phyloP scores from a whole-genome alignment of 2,797 vertebrate species.

The Falco columbarius region DNA sequence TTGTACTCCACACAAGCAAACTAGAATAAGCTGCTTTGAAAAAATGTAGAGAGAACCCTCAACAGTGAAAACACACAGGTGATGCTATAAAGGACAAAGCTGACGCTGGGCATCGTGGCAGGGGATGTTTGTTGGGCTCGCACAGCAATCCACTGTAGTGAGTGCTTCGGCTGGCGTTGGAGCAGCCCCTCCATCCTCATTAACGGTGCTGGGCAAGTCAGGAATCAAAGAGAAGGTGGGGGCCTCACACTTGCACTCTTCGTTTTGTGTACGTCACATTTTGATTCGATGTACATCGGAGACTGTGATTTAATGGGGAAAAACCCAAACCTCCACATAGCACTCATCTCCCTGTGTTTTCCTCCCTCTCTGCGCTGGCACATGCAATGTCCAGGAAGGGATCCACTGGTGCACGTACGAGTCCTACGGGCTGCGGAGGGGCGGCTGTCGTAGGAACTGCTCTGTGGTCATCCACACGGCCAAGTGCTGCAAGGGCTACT shows the following conservation, averaged over 20 bases:
- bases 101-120: not conserved
- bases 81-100: not conserved
- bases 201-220: rapidly evolving
- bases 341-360: not conserved
- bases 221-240: too few relatives aligned
- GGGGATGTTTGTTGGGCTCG: not conserved
- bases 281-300: not conserved
- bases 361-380: rapidly evolving
- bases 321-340: rapidly evolving
- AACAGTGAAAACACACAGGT: not conserved
- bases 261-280: not conserved
- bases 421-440: not conserved
- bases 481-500: conserved; percentile 89
- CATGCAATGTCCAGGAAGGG: conserved; percentile 18
- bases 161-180: not conserved
- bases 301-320: not conserved
- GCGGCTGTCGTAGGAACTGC: conserved; percentile 84
- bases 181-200: not conserved
- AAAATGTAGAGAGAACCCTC: not conserved
- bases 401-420: conserved; percentile 61
- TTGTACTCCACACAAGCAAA: not conserved
- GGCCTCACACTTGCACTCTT: not conserved
- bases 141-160: not conserved
- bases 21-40: not conserved
- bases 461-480: conserved; percentile 77